phyloP scores from a whole-genome alignment of 2,888 invertebrate genomes.

The Ectemnius continuus region DNA sequence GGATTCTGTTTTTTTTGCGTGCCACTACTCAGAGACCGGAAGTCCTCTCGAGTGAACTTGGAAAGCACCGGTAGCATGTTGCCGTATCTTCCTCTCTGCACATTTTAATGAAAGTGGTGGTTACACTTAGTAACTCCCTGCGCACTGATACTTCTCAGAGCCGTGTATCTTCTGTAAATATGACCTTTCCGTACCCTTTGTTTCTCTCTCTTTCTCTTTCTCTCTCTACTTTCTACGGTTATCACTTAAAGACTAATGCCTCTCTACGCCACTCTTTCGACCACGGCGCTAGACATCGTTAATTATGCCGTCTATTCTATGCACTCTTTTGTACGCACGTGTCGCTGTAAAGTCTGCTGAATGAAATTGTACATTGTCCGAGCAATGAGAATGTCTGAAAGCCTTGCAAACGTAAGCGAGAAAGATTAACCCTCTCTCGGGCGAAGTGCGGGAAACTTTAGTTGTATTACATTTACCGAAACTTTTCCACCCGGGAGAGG shows the following conservation, averaged over 20 bases:
- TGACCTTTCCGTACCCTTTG: constrained; percentile 34
- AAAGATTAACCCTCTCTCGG: no score
- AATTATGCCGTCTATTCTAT: constrained; percentile 15
- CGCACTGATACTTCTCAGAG: constrained; percentile 28
- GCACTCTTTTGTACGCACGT: not conserved
- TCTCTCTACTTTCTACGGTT: no score
- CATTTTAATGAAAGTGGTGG: constrained; percentile 48
- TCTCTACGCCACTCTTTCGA: not conserved
- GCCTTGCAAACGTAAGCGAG: not conserved
- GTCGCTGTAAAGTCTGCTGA: no score
- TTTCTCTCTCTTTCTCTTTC: no score
- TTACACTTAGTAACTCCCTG: constrained; percentile 26
- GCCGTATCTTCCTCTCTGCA: constrained; percentile 59
- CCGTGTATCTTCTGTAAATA: constrained; percentile 54
- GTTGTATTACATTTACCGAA: no score
- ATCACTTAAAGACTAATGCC: not conserved
- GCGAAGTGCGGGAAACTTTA: no score
- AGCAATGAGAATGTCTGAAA: not conserved
- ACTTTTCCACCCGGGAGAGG: no score
- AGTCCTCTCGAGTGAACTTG: constrained; percentile 52
- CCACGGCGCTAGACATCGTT: not conserved
- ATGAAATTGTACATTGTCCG: no score
- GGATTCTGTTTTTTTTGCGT: constrained; percentile 35
- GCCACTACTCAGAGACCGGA: constrained; percentile 44
- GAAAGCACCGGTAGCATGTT: constrained; percentile 63